Conservation (phyloP, 2,113 vertebrate species). For the Potamarius usumacintae region DNA sequence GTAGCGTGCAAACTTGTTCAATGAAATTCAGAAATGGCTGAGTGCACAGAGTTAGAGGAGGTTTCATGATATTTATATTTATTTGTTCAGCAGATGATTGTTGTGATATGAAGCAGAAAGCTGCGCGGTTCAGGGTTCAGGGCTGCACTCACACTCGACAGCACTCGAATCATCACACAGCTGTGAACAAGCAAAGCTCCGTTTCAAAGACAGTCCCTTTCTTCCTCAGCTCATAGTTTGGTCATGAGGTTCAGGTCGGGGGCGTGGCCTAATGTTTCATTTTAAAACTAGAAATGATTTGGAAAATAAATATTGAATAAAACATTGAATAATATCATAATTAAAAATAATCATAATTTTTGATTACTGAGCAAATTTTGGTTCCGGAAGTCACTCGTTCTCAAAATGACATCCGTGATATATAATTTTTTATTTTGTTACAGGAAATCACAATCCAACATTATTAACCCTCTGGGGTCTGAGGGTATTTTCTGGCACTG, state of each 20-base stretch:
- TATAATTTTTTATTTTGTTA: not conserved
- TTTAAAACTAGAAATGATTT: too few relatives aligned
- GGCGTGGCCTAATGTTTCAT: not conserved
- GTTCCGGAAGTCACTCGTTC: not conserved
- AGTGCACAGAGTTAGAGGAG: not conserved
- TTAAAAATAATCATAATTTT: too few relatives aligned
- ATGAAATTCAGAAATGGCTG: not conserved
- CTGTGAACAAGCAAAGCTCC: not conserved
- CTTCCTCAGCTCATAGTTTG: not conserved
- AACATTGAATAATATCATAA: not conserved
- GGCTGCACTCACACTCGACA: not conserved
- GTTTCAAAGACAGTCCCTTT: not conserved
- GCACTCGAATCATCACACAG: not conserved
- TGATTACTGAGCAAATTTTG: too few relatives aligned
- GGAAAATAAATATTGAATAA: not conserved
- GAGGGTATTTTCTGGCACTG: too few relatives aligned
- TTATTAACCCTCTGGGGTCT: too few relatives aligned
- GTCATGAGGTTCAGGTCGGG: not conserved
- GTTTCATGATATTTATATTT: not conserved
- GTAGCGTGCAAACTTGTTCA: constrained; percentile 19
- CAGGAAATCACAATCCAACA: not conserved
- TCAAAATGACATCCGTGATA: not conserved
- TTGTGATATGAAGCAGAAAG: not conserved
- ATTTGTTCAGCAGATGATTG: not conserved
- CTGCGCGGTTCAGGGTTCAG: not conserved